These are phyloP conservation scores for Anastrepha obliqua DNA, from an alignment of 1,140 invertebrate species.

Conservation along the genomic window DNA sequence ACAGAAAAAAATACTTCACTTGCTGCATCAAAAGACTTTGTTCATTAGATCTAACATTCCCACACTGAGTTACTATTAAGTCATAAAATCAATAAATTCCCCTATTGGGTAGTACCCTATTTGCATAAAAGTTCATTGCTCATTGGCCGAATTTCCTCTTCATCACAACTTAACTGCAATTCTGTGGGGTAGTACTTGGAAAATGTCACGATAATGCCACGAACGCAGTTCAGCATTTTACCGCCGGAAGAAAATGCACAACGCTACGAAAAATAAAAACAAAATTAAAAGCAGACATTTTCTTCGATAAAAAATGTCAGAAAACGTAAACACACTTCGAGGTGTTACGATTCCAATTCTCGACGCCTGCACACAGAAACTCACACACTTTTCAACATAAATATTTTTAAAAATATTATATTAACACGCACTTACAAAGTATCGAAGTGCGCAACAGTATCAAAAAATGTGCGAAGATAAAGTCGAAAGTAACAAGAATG, in stretches of 20 bases:
- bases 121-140: not conserved
- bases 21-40: no score
- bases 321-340: conserved; percentile 4
- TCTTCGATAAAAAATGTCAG: not conserved
- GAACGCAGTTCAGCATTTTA: not conserved
- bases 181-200: not conserved
- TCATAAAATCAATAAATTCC: no score
- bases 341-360: no score
- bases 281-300: not conserved
- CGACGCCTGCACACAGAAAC: not conserved
- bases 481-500: not conserved
- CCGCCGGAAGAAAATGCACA: not conserved
- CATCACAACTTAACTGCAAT: not conserved
- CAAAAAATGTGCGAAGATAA: not conserved
- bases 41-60: no score
- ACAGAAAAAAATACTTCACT: no score
- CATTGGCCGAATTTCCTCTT: not conserved
- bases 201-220: not conserved
- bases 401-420: not conserved
- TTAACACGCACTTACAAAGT: conserved; percentile 23
- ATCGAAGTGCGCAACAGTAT: not conserved
- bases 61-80: no score
- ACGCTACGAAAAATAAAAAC: not conserved
- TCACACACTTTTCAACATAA: not conserved
- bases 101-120: not conserved